Evolutionary conservation across 2,888 invertebrate genomes (phyloP).

Genomic region (Volucella bombylans): DNA sequence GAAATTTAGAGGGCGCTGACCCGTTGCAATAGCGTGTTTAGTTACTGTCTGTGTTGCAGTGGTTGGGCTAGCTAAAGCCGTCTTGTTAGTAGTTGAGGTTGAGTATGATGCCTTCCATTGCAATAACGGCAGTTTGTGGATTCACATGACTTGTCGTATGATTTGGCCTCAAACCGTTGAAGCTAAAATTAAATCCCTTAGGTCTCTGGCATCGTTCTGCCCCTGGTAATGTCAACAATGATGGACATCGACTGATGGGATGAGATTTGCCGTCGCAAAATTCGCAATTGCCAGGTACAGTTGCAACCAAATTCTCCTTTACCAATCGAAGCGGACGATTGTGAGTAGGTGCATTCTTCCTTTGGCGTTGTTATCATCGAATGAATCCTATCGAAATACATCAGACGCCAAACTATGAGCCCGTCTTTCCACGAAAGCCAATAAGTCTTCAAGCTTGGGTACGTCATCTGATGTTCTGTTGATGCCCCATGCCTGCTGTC

Average conservation of each 20-base stretch:
- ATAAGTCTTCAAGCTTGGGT: constrained; percentile 32
- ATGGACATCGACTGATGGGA: not conserved
- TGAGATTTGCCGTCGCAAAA: not conserved
- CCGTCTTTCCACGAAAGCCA: constrained; percentile 33
- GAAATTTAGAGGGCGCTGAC: constrained; percentile 37
- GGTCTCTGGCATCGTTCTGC: constrained; percentile 33
- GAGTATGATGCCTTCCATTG: constrained; percentile 36
- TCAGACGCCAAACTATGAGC: constrained; percentile 48
- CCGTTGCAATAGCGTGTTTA: not conserved
- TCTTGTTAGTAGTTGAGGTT: not conserved
- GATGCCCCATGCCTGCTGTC: constrained; percentile 26
- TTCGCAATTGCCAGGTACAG: constrained; percentile 1
- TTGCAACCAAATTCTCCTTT: constrained; percentile 6
- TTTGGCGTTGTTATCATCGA: not conserved
- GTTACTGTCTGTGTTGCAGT: not conserved
- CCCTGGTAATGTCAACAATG: not conserved
- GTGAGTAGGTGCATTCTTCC: not conserved
- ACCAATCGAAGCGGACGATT: constrained; percentile 5
- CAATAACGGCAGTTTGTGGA: constrained; percentile 33
- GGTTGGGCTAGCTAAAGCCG: constrained; percentile 4
- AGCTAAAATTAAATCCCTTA: constrained; percentile 37
- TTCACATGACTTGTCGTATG: constrained; percentile 41
- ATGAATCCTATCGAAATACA: constrained; percentile 7
- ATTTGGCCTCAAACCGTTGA: constrained; percentile 42
- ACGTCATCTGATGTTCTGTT: constrained; percentile 16